Conservation (phyloP, 2,888 invertebrate genomes). For the Sialis lutaria region DNA sequence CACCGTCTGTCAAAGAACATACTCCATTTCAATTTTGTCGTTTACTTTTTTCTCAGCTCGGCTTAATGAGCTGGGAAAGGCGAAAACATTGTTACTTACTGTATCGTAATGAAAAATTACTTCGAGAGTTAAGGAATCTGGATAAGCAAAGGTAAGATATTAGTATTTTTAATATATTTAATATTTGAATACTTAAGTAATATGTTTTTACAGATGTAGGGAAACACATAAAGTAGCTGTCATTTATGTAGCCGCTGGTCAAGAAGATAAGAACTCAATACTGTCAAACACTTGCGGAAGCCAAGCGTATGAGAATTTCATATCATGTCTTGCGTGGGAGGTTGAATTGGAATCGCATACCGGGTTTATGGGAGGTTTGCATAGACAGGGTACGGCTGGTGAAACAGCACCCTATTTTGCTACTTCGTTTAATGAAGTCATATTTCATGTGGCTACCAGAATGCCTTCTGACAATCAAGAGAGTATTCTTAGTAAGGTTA, state of each 20-base stretch:
- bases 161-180: slow-evolving; percentile 1
- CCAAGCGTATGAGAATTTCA: slow-evolving; percentile 70
- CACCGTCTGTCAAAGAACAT: slow-evolving; percentile 11
- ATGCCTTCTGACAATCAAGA: slow-evolving; percentile 87
- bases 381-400: slow-evolving; percentile 79
- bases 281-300: slow-evolving; percentile 82
- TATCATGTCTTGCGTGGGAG: slow-evolving; percentile 58
- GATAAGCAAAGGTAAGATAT: slow-evolving; percentile 56
- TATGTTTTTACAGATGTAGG: slow-evolving; percentile 41
- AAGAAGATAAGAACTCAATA: slow-evolving; percentile 92
- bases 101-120: slow-evolving; percentile 70
- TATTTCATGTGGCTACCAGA: slow-evolving; percentile 95
- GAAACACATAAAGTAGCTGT: slow-evolving; percentile 96
- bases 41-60: slow-evolving; percentile 78
- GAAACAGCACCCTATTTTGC: slow-evolving; percentile 90
- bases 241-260: slow-evolving; percentile 93
- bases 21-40: slow-evolving; percentile 69
- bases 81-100: slow-evolving; percentile 70
- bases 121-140: slow-evolving; percentile 81
- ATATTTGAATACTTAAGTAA: slow-evolving; percentile 1
- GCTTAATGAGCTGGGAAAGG: slow-evolving; percentile 79
- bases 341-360: slow-evolving; percentile 81
- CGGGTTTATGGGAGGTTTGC: slow-evolving; percentile 87
- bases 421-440: slow-evolving; percentile 80
- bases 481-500: slow-evolving; percentile 68